A percentile compares a stretch with the other conserved stretches of the same genome.
Conservation (phyloP, 2,888 invertebrate genomes). For the Cheilosia variabilis region DNA sequence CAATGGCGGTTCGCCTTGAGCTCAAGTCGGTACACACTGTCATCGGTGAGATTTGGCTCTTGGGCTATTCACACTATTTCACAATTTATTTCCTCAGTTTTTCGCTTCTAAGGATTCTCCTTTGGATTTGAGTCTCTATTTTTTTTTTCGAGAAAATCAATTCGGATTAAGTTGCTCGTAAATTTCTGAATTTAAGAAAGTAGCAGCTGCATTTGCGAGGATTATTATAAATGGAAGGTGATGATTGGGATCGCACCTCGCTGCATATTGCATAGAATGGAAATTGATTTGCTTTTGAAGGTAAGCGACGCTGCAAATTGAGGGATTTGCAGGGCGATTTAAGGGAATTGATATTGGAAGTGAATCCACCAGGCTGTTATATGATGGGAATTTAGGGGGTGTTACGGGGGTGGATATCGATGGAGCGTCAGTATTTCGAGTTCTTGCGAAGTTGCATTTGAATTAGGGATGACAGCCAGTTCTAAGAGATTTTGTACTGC, state of each 20-base stretch:
- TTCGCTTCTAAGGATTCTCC: constrained; percentile 1
- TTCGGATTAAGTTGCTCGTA: constrained; percentile 11
- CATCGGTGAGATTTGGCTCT: background rate
- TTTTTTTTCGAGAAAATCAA: constrained; percentile 23
- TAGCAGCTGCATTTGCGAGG: background rate
- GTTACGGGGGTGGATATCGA: too few relatives aligned
- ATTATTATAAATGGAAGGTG: too few relatives aligned
- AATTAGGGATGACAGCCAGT: too few relatives aligned
- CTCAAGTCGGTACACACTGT: background rate
- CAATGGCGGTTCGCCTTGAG: constrained; percentile 22
- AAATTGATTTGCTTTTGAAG: constrained; percentile 9
- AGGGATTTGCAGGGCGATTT: background rate
- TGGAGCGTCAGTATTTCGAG: too few relatives aligned
- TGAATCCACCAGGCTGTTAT: too few relatives aligned
- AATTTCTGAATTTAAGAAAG: background rate
- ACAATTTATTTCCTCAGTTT: constrained; percentile 8
- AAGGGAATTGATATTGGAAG: too few relatives aligned
- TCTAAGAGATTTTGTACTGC: too few relatives aligned
- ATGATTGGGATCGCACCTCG: too few relatives aligned
- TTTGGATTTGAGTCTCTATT: background rate
- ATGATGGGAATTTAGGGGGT: too few relatives aligned
- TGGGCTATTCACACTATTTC: constrained; percentile 6
- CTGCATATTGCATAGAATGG: constrained; percentile 11
- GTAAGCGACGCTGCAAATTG: background rate
- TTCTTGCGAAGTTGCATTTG: too few relatives aligned